Conservation (phyloP, 2,797 vertebrate genomes). For the Gambusia yucatana region DNA sequence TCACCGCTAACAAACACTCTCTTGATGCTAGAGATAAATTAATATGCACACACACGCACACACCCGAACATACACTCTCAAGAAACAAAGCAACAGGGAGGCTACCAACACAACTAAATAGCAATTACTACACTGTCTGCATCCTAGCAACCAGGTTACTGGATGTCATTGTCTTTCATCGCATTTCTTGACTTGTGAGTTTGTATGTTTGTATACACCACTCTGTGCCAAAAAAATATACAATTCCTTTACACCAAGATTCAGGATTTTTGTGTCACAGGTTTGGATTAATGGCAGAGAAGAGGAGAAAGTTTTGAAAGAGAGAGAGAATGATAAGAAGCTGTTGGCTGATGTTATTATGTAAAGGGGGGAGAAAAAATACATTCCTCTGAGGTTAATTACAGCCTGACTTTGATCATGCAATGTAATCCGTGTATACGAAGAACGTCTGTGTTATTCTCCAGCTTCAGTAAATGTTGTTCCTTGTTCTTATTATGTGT, state of each 20-base stretch:
- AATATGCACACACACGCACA: slow-evolving; percentile 24
- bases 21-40: slow-evolving; percentile 17
- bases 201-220: slow-evolving; percentile 17
- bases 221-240: slow-evolving; percentile 44
- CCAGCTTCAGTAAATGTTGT: background rate
- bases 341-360: slow-evolving; percentile 12
- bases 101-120: slow-evolving; percentile 65
- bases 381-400: slow-evolving; percentile 13
- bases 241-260: slow-evolving; percentile 29
- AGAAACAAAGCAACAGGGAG: slow-evolving; percentile 62
- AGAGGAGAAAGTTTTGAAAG: slow-evolving; percentile 14
- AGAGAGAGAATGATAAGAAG: background rate
- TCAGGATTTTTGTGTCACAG: slow-evolving; percentile 57
- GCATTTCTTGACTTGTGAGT: slow-evolving; percentile 31
- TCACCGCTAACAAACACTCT: slow-evolving; percentile 27
- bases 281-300: slow-evolving; percentile 44
- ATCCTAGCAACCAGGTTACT: slow-evolving; percentile 71
- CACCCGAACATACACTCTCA: background rate
- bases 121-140: slow-evolving; percentile 64
- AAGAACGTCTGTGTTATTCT: slow-evolving; percentile 4
- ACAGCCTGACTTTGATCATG: slow-evolving; percentile 15
- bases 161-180: slow-evolving; percentile 63
- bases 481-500: slow-evolving; percentile 1
- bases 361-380: background rate
- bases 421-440: slow-evolving; percentile 19